These are phyloP conservation scores for Microplitis demolitor DNA, from an alignment of 1,140 invertebrate species.

Conservation along the genomic window DNA sequence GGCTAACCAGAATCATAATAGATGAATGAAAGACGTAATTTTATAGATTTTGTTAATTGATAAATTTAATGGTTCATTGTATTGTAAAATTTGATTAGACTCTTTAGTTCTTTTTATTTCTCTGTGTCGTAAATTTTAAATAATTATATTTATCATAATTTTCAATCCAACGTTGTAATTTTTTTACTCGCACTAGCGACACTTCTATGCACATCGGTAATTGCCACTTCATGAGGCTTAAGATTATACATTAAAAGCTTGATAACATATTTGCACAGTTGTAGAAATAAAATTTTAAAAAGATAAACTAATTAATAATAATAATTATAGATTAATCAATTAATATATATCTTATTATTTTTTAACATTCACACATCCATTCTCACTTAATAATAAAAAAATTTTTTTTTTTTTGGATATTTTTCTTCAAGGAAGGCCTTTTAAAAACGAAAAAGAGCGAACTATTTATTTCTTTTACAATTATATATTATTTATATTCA, in stretches of 20 bases:
- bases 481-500: slow-evolving; percentile 44
- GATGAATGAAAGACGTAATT: neutral
- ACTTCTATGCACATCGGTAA: neutral
- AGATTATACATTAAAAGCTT: slow-evolving; percentile 8
- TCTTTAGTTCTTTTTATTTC: neutral
- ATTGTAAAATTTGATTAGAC: slow-evolving; percentile 14
- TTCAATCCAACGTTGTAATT: neutral
- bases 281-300: neutral
- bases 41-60: neutral
- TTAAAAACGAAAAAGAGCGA: slow-evolving; percentile 41
- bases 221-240: neutral
- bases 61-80: neutral
- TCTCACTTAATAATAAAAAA: neutral
- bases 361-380: neutral
- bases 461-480: slow-evolving; percentile 39
- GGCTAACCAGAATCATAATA: neutral
- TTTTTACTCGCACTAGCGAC: neutral
- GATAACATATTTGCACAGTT: slow-evolving; percentile 11
- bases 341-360: neutral
- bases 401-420: neutral
- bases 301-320: neutral
- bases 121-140: neutral
- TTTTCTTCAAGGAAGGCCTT: slow-evolving; percentile 31
- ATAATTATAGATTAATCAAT: neutral
- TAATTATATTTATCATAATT: neutral